Evolutionary conservation across 2,797 vertebrate genomes (phyloP).

Genomic region (Betta splendens): DNA sequence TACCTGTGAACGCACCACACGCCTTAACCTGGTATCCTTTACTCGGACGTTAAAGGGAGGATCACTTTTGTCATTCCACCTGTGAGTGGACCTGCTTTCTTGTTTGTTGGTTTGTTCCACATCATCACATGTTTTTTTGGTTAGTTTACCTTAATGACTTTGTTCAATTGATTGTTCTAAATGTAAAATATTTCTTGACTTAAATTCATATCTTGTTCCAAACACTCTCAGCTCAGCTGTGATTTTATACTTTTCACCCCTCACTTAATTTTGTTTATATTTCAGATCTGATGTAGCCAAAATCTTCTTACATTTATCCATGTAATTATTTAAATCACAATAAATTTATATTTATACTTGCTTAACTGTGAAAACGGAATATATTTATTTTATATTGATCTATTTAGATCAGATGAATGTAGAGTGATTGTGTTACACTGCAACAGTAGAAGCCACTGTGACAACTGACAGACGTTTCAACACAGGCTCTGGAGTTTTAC

Average conservation of each 20-base stretch:
- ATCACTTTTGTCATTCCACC: neutral
- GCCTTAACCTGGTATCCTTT: neutral
- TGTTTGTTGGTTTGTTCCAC: conserved; percentile 1
- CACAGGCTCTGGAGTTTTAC: too few species aligned
- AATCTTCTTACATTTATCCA: neutral
- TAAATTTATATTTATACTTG: neutral
- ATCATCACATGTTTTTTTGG: too few species aligned
- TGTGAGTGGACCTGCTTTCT: neutral
- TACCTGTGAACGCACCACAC: conserved; percentile 59
- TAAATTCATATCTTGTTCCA: neutral
- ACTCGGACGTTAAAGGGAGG: conserved; percentile 7
- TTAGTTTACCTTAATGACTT: too few species aligned
- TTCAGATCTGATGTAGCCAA: neutral
- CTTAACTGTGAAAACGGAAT: neutral
- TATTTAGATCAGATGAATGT: conserved; percentile 25
- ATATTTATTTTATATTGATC: conserved; percentile 4
- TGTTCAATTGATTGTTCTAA: neutral
- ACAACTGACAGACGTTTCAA: neutral
- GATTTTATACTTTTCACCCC: neutral
- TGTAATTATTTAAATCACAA: neutral
- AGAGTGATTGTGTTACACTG: too few species aligned
- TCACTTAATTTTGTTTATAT: neutral
- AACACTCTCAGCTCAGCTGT: neutral
- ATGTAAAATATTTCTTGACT: neutral
- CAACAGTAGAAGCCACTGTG: neutral